phyloP scores from a whole-genome alignment of 2,113 vertebrate genomes.

The Chloroceryle aenea region DNA sequence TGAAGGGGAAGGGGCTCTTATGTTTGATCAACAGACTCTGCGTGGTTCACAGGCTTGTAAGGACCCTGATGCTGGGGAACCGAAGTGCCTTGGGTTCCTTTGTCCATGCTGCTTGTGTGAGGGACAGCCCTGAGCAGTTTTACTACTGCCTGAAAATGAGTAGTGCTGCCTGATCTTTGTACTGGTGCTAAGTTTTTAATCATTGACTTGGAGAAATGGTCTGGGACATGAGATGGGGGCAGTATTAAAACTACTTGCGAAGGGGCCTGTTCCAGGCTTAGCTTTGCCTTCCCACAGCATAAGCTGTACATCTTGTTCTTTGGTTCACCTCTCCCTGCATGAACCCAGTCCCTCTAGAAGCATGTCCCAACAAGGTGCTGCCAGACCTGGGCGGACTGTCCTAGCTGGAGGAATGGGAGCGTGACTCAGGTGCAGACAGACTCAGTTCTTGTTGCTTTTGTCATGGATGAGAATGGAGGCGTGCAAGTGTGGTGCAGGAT shows the following conservation, averaged over 20 bases:
- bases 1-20: neutral
- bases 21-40: neutral
- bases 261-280: neutral
- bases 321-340: neutral
- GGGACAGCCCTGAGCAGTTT: neutral
- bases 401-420: neutral
- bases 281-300: neutral
- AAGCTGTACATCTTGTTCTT: neutral
- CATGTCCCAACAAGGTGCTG: neutral
- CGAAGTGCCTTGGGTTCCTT: neutral
- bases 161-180: accelerated
- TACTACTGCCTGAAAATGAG: neutral
- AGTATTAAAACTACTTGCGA: neutral
- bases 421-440: neutral
- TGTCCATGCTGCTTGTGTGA: accelerated
- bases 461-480: neutral
- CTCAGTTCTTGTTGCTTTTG: neutral
- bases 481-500: neutral
- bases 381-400: no score
- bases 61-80: neutral
- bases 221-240: neutral
- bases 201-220: neutral
- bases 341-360: neutral
- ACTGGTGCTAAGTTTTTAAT: neutral
- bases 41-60: neutral